phyloP scores from a whole-genome alignment of 1,140 invertebrate species.

The Anagrus nilaparvatae region DNA sequence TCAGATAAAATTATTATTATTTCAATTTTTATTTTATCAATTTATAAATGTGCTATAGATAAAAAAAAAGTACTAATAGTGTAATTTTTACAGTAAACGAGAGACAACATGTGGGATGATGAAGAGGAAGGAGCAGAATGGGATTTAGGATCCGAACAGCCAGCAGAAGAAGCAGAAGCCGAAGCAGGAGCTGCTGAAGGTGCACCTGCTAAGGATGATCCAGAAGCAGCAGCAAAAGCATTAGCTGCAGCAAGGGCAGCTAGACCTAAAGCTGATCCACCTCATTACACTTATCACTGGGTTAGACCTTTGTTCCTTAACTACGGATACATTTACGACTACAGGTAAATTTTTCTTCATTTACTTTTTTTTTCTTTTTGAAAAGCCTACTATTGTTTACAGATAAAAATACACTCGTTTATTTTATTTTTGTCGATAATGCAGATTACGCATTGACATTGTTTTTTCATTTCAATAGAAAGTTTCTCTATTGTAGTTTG shows the following conservation, averaged over 20 bases:
- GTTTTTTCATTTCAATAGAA: too few relatives aligned
- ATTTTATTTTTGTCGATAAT: too few relatives aligned
- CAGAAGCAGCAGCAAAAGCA: conserved; percentile 22
- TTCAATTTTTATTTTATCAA: too few relatives aligned
- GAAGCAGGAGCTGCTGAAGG: conserved; percentile 16
- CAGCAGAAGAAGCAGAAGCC: conserved; percentile 17
- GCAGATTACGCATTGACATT: too few relatives aligned
- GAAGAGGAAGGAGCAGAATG: conserved; percentile 32
- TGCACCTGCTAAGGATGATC: conserved; percentile 16
- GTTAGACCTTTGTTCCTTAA: conserved; percentile 67
- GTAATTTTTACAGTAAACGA: conserved; percentile 11
- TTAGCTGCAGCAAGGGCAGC: conserved; percentile 17
- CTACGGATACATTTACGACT: conserved; percentile 73
- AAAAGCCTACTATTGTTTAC: too few relatives aligned
- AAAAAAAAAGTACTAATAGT: too few relatives aligned
- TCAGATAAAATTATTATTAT: too few relatives aligned
- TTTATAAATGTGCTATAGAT: too few relatives aligned
- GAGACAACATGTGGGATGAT: conserved; percentile 33
- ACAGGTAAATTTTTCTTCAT: conserved; percentile 41
- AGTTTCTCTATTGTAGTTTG: too few relatives aligned
- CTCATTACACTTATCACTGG: conserved; percentile 55
- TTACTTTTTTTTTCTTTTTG: conserved; percentile 25
- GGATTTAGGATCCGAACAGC: conserved; percentile 21
- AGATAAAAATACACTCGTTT: too few relatives aligned
- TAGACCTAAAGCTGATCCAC: conserved; percentile 36